phyloP scores from a whole-genome alignment of 2,797 vertebrate genomes.

The Selene dorsalis region DNA sequence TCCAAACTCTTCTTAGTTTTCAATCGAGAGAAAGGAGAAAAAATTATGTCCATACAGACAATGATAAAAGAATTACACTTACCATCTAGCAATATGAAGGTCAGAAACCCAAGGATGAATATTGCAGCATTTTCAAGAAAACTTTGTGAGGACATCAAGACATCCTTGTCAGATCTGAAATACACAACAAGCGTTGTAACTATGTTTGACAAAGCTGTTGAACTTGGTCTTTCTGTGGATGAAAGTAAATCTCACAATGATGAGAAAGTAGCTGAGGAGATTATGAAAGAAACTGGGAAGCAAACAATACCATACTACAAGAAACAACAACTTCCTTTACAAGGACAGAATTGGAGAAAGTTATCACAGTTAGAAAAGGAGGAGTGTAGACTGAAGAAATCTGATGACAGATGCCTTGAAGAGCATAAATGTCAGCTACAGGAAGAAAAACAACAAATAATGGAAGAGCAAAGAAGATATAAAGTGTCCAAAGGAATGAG shows the following conservation, averaged over 20 bases:
- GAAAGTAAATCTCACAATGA: constrained; percentile 3
- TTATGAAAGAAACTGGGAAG: background rate
- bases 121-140: constrained; percentile 38
- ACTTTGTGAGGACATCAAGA: constrained; percentile 23
- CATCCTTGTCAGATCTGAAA: rapidly evolving
- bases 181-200: background rate
- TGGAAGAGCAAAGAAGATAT: constrained; percentile 27
- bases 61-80: background rate
- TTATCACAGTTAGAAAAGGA: constrained; percentile 42
- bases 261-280: constrained; percentile 18
- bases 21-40: background rate
- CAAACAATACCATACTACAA: constrained; percentile 28
- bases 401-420: rapidly evolving
- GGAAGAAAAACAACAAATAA: constrained; percentile 24
- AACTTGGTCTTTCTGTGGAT: constrained; percentile 37
- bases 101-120: constrained; percentile 41
- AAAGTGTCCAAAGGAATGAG: constrained; percentile 11
- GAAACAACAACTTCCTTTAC: constrained; percentile 47
- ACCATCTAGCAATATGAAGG: background rate
- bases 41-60: constrained; percentile 14
- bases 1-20: constrained; percentile 56
- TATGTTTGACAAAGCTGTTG: constrained; percentile 50
- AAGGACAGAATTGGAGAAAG: constrained; percentile 47
- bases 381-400: constrained; percentile 15
- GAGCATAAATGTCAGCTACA: constrained; percentile 27